Conservation (phyloP, 2,797 vertebrate genomes). For the Notamacropus eugenii region DNA sequence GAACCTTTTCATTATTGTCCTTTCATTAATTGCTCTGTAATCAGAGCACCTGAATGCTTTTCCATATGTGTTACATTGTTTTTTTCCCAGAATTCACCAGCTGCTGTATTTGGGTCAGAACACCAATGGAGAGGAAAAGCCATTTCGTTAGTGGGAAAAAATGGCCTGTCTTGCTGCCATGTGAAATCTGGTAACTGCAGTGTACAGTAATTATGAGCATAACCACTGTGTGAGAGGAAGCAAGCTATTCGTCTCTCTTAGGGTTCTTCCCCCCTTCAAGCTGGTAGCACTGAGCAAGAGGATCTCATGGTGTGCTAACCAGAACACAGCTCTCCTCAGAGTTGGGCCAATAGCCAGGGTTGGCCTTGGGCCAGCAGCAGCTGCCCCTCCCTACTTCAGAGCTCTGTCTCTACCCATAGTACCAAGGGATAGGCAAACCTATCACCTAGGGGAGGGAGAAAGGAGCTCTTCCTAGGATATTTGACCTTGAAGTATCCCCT, state of each 20-base stretch:
- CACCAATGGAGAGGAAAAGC: slow-evolving; percentile 40
- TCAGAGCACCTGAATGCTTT: slow-evolving; percentile 56
- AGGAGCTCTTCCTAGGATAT: neutral
- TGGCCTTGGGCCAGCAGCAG: neutral
- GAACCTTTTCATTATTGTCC: slow-evolving; percentile 70
- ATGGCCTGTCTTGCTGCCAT: slow-evolving; percentile 22
- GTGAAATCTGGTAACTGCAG: slow-evolving; percentile 36
- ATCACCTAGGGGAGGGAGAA: neutral
- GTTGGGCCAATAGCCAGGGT: neutral
- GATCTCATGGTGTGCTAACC: neutral
- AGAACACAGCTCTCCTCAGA: neutral
- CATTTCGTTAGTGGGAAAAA: slow-evolving; percentile 31
- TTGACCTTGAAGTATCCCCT: neutral
- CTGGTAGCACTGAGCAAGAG: neutral
- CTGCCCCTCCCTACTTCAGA: neutral
- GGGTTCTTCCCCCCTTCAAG: neutral
- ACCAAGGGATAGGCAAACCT: neutral
- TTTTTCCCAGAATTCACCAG: slow-evolving; percentile 27
- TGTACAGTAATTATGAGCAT: slow-evolving; percentile 40
- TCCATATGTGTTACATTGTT: neutral
- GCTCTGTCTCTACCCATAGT: neutral
- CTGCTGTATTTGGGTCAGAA: slow-evolving; percentile 35
- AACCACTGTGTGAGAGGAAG: neutral
- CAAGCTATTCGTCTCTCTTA: neutral
- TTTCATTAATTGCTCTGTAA: slow-evolving; percentile 66